Evolutionary conservation across 1,140 invertebrate genomes (phyloP).

Genomic region (Dendroctonus valens): DNA sequence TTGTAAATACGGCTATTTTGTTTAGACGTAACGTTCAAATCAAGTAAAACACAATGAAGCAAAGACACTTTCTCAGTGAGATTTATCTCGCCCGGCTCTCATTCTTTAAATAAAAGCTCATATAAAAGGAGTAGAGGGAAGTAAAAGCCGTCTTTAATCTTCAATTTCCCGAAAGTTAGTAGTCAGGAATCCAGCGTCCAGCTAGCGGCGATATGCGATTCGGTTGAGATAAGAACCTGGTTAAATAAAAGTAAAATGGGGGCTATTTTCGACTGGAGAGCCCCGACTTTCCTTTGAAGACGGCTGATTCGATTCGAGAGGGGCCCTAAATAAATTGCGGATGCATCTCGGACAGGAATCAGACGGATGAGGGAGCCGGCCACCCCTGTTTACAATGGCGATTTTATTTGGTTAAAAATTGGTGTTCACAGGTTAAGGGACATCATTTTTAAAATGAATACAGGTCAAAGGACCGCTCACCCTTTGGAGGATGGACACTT

Average conservation of each 20-base stretch:
- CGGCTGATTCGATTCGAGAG: constrained; percentile 46
- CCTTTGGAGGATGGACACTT: no score
- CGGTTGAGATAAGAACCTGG: constrained; percentile 40
- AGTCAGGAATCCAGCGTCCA: constrained; percentile 40
- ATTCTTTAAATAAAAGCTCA: constrained; percentile 1
- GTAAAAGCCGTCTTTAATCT: constrained; percentile 41
- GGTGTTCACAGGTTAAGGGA: constrained; percentile 21
- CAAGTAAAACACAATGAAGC: background rate
- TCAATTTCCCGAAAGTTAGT: constrained; percentile 45
- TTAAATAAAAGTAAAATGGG: constrained; percentile 49
- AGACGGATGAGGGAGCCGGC: constrained; percentile 12
- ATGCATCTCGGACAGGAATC: constrained; percentile 25
- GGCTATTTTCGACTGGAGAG: constrained; percentile 41
- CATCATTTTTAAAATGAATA: constrained; percentile 7
- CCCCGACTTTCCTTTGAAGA: constrained; percentile 46
- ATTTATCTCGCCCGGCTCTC: constrained; percentile 8
- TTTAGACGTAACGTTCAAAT: no score
- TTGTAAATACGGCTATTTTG: no score
- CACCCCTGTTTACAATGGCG: constrained; percentile 23
- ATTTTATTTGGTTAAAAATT: constrained; percentile 32
- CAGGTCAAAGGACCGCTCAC: constrained; percentile 11
- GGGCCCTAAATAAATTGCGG: constrained; percentile 49
- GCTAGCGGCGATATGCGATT: constrained; percentile 40
- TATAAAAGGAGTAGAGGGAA: constrained; percentile 1
- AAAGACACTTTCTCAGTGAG: background rate